These are phyloP conservation scores for Nemotelus nigrinus DNA, from an alignment of 2,888 invertebrate species.

Conservation along the genomic window DNA sequence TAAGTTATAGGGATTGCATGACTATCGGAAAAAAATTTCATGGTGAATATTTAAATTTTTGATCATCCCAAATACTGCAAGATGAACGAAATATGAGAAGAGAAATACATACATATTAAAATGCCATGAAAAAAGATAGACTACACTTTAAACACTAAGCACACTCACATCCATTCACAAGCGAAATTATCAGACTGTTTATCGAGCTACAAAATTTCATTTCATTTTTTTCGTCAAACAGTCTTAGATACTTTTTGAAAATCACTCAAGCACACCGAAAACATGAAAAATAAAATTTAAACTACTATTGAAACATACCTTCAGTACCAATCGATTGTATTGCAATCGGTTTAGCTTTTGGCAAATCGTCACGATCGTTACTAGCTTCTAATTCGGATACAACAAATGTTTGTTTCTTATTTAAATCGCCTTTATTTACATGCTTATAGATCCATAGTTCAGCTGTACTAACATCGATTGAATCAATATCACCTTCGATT, in stretches of 20 bases:
- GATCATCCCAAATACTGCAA: too few relatives aligned
- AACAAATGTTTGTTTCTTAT: conserved; percentile 74
- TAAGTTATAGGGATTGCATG: too few relatives aligned
- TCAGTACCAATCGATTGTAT: conserved; percentile 79
- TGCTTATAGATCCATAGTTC: conserved; percentile 83
- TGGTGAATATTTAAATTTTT: too few relatives aligned
- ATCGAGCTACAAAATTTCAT: not conserved
- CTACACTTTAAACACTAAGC: too few relatives aligned
- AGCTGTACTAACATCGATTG: conserved; percentile 79
- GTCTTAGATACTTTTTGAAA: not conserved
- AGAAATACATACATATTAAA: too few relatives aligned
- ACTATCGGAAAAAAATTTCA: too few relatives aligned
- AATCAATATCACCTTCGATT: conserved; percentile 78
- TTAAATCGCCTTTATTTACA: conserved; percentile 39
- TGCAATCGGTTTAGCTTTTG: conserved; percentile 81
- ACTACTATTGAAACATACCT: conserved; percentile 63
- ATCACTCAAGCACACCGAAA: not conserved
- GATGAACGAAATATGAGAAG: too few relatives aligned
- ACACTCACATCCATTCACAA: too few relatives aligned
- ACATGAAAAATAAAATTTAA: not conserved
- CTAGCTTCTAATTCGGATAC: conserved; percentile 80
- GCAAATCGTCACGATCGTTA: conserved; percentile 71
- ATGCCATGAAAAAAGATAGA: too few relatives aligned
- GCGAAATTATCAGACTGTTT: not conserved
- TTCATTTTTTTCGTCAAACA: not conserved